phyloP scores from a whole-genome alignment of 23 tunicate species.

The Ascidia mentula region DNA sequence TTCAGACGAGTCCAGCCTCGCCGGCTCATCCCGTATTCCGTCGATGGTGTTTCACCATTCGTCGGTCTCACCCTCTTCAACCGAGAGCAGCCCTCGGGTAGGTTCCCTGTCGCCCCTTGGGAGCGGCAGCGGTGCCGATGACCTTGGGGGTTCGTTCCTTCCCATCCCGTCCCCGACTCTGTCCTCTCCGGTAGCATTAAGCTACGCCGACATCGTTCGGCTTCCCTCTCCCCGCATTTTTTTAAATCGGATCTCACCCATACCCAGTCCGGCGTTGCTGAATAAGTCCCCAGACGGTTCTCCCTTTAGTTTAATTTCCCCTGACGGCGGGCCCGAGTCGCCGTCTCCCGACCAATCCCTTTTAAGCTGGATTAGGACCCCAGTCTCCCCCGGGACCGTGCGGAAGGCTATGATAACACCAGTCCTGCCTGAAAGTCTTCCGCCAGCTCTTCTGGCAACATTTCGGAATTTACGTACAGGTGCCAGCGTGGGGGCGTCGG shows the following conservation, averaged over 20 bases:
- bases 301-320: neutral
- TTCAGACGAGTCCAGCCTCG: neutral
- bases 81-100: neutral
- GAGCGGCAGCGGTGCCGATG: neutral
- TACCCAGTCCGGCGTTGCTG: neutral
- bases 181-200: neutral
- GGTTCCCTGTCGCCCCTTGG: neutral
- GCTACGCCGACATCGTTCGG: neutral
- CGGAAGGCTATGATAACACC: neutral
- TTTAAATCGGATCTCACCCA: neutral
- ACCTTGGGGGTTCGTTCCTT: neutral
- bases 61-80: neutral
- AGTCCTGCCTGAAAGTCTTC: neutral
- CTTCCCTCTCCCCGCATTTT: neutral
- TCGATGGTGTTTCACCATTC: conserved; percentile 3
- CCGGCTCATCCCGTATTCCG: conserved; percentile 11
- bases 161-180: neutral
- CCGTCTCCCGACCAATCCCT: neutral
- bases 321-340: neutral
- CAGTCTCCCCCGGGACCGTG: neutral
- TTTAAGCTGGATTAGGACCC: neutral
- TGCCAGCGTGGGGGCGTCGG: conserved; percentile 3
- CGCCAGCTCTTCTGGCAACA: conserved; percentile 10
- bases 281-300: neutral
- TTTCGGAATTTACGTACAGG: neutral